Conservation (phyloP, 2,113 vertebrate genomes). For the Hippocampus comes region DNA sequence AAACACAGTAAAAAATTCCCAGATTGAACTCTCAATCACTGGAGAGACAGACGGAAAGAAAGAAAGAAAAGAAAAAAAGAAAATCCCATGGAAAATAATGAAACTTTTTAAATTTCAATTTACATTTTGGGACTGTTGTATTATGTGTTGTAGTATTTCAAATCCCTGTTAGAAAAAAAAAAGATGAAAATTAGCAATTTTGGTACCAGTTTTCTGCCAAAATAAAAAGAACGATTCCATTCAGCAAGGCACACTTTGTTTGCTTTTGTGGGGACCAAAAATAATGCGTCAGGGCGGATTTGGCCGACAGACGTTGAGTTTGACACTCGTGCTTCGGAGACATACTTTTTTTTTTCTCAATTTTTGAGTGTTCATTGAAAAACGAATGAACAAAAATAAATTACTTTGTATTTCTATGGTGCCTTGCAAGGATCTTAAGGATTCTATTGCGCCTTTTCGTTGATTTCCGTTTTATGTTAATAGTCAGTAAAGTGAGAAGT, state of each 20-base stretch:
- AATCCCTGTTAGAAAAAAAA: too few species aligned
- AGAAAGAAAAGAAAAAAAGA: not conserved
- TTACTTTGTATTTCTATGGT: not conserved
- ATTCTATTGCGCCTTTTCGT: not conserved
- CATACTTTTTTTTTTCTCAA: not conserved
- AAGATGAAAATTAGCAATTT: not conserved
- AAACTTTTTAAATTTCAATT: not conserved
- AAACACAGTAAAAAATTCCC: not conserved
- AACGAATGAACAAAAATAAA: not conserved
- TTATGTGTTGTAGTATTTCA: too few species aligned
- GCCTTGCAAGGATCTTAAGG: not conserved
- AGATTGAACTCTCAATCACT: not conserved
- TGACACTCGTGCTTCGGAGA: not conserved
- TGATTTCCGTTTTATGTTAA: conserved; percentile 10
- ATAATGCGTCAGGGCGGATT: not conserved
- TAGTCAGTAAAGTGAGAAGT: conserved; percentile 25
- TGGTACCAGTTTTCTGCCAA: not conserved
- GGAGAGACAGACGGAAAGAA: too few species aligned
- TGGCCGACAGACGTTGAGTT: not conserved
- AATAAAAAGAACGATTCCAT: not conserved
- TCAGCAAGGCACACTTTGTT: not conserved
- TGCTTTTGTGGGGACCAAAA: not conserved
- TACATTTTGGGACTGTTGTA: too few species aligned
- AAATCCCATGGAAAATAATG: not conserved
- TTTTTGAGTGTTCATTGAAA: not conserved